Base-by-base conservation (phyloP, 2,113 vertebrate genomes). In the Columbina picui region DNA sequence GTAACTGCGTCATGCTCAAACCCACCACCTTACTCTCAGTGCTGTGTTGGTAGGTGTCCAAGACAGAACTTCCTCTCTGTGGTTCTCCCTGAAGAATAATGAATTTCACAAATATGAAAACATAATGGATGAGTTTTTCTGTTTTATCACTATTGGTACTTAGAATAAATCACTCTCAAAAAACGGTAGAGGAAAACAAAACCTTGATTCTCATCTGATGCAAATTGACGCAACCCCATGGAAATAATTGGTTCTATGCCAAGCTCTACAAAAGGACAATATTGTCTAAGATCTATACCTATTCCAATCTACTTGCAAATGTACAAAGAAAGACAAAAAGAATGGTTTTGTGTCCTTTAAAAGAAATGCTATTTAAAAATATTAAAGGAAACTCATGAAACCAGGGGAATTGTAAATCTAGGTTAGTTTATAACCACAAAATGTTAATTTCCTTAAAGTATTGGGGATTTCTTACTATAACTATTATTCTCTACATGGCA, bases 191-290 rank as follows among this genome's bases (percentile, higher is more conserved):
- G 52, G 71, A 60, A 95, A 92, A 94, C 75, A 88, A 95, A 91
- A 88, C 68, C 83, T 77, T 61, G 78, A 63, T 93, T 85, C 47
- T 93, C 52, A 95, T 85, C 85, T 94, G 67, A 95, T 57, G 64
- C 74, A 88, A 91, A 84, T 67, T 94, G 85, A 92, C 1, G 4
- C 49, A 92, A 61, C 55, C 15, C 75, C 52, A 29, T 59, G 56
- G 85, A 96, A 97, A 87, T 80, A 93, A 91, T 47, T 78, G 89
- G 91, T 93, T 27, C 45, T 96, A 78, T 87, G 78, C 94, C 70
- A 87, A 87, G 38, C 52, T 89, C 69, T 70, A 75, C 68, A 65
- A 93, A 93, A 90, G 49, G 71, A 93, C 79, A 75, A 63, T 86
- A 74, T 89, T 88, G 27, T 60, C 78, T 93, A 59, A 88, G 38